These are phyloP conservation scores for Zaprionus ornatus DNA, from an alignment of 1,140 invertebrate genomes.

Conservation along the genomic window DNA sequence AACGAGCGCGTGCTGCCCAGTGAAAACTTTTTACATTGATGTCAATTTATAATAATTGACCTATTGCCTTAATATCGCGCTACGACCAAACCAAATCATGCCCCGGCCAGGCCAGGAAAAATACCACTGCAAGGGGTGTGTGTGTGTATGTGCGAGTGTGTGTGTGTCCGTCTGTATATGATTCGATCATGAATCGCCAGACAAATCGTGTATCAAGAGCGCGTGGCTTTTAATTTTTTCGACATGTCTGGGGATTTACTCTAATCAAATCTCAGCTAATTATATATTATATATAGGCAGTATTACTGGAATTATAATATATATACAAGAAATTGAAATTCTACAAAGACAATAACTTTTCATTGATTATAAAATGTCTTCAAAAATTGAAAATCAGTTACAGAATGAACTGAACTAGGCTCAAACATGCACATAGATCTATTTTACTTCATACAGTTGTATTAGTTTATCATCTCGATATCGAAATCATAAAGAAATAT, in stretches of 20 bases:
- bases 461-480: neutral
- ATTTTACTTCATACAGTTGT: no score
- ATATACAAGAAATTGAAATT: neutral
- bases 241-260: conserved; percentile 17
- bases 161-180: conserved; percentile 1
- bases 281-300: neutral
- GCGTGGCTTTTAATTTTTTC: conserved; percentile 31
- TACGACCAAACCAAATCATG: conserved; percentile 72
- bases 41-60: conserved; percentile 83
- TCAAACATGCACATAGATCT: no score
- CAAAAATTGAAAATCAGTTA: no score
- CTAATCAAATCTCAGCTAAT: neutral
- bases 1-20: conserved; percentile 47
- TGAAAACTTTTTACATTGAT: conserved; percentile 77
- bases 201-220: conserved; percentile 18
- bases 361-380: no score
- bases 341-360: no score
- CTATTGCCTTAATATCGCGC: conserved; percentile 83
- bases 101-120: conserved; percentile 56
- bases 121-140: conserved; percentile 34
- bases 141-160: conserved; percentile 13
- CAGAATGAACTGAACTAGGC: no score
- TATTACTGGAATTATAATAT: neutral
- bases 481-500: neutral
- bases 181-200: conserved; percentile 36